Base-by-base conservation (phyloP, 2,113 vertebrate species). In the Formicarius rufipectus region DNA sequence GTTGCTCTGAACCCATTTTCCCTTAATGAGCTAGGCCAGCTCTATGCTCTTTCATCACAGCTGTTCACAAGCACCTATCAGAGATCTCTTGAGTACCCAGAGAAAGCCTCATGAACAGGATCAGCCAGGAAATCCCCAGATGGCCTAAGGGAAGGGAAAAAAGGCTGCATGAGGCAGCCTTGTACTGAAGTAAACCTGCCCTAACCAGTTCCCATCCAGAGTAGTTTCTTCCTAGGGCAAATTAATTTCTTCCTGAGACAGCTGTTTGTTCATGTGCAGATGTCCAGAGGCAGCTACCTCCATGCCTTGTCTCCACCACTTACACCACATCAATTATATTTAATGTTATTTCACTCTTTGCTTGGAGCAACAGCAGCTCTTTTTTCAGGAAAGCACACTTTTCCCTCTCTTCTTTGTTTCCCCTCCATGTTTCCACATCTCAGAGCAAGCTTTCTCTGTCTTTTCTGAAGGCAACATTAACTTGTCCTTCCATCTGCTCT, bases 41-140 rank as follows among this genome's bases (percentile, higher is more conserved):
- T 60, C 27, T 35, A 30, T n/a, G 22, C 56, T 93, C 1, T 8
- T 90, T 64, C 31, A 84, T 80, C n/a, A 87, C 73, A 92, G 93
- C 85, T 86, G 86, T 60, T 93, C 85, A 68, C 83, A 74, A 92
- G 84, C 59, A 79, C 55, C 78, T 87, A 58, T 39, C 24, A 58
- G 37, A 87, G 35, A 40, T 35, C 63, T 69, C 87, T 90, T 78
- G 83, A 76, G 77, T 85, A 90, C 59, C 20, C n/a, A 81, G 40
- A 53, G 39, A 95, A 94, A 93, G 56, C 55, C 95, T 76, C 68
- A 78, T 20, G 64, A 93, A 64, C 60, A 91, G 67, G 60, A 90
- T 81, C 44, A 39, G 79, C 73, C 84, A 95, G 89, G 93, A 97
- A 97, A 95, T 75, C 86, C 95, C 80, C 93, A 96, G 64, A 95